Conservation (phyloP, 2,888 invertebrate species). For the Bedellia somnulentella region DNA sequence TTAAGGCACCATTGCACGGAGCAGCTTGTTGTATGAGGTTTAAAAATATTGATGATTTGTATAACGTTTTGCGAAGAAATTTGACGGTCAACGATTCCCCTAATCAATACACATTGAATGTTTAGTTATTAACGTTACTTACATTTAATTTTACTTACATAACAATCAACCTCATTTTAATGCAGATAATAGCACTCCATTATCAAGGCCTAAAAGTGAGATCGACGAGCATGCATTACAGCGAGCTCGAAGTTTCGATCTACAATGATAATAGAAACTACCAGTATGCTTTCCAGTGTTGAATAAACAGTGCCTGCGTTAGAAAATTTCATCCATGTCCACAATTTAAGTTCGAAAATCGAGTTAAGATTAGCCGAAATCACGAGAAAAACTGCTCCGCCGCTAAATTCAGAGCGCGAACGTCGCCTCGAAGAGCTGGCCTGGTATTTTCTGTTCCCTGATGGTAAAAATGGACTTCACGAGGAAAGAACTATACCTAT, state of each 20-base stretch:
- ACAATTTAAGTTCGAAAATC: neutral
- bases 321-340: neutral
- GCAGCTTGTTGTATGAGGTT: no score
- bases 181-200: no score
- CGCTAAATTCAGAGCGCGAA: neutral
- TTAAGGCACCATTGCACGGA: no score
- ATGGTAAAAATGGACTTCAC: slow-evolving; percentile 1
- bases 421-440: neutral
- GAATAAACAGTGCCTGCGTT: neutral
- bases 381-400: neutral
- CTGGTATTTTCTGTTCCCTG: slow-evolving; percentile 1
- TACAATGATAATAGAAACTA: neutral
- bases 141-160: no score
- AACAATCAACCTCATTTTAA: no score
- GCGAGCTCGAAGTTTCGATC: neutral
- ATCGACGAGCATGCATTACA: neutral
- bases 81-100: no score
- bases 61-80: no score
- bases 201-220: no score
- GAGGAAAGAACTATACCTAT: neutral
- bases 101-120: no score
- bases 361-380: neutral
- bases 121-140: no score
- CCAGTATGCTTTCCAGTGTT: neutral
- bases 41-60: no score